phyloP scores from a whole-genome alignment of 1,140 invertebrate genomes.

The Sinonovacula constricta region DNA sequence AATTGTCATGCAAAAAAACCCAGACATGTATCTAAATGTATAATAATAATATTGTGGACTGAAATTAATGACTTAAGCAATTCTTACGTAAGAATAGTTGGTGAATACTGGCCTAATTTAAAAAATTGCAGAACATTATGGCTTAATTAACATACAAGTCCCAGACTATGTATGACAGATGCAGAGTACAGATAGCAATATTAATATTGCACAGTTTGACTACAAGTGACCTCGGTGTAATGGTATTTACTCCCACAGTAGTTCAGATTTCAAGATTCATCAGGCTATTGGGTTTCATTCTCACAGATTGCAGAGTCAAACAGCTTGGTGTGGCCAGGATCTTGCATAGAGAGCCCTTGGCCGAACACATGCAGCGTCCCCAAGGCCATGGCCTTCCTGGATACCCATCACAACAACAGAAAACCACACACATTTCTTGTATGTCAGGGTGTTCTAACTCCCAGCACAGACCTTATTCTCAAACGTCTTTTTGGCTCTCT shows the following conservation, averaged over 20 bases:
- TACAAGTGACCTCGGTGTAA: not conserved
- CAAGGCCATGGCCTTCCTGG: constrained; percentile 82
- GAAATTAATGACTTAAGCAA: too few species aligned
- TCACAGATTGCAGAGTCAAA: constrained; percentile 39
- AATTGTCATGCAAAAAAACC: too few species aligned
- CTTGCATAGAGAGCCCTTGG: constrained; percentile 87
- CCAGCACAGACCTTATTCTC: constrained; percentile 81
- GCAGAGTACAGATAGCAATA: not conserved
- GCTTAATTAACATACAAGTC: not conserved
- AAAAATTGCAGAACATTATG: constrained; percentile 2
- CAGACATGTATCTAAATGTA: too few species aligned
- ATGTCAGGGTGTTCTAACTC: constrained; percentile 88
- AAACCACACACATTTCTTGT: constrained; percentile 84
- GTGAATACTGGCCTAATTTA: too few species aligned
- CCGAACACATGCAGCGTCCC: constrained; percentile 83
- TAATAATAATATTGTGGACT: too few species aligned
- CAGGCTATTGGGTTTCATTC: not conserved
- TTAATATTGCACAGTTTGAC: not conserved
- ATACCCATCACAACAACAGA: constrained; percentile 77
- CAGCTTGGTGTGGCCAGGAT: constrained; percentile 84
- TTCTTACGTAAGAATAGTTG: too few species aligned
- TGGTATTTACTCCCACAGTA: not conserved
- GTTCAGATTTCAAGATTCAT: not conserved
- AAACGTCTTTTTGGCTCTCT: constrained; percentile 79
- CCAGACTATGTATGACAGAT: not conserved